phyloP scores from a whole-genome alignment of 92 coral and sea anemone species.

The Paragorgia papillata region DNA sequence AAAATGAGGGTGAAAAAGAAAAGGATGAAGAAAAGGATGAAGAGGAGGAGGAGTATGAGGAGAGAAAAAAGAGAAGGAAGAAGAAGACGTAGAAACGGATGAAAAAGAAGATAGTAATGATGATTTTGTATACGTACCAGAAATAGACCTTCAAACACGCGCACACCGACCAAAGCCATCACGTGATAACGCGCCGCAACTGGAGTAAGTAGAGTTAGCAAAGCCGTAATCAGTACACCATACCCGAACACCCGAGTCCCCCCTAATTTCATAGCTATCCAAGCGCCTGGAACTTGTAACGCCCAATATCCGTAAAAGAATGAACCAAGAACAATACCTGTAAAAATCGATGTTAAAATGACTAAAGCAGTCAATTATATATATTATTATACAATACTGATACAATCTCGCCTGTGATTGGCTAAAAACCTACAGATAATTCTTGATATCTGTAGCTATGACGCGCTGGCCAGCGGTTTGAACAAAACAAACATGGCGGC shows the following conservation, averaged over 20 bases:
- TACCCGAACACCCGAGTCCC: conserved; percentile 99
- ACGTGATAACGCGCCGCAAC: conserved; percentile 92
- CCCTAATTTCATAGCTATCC: conserved; percentile 95
- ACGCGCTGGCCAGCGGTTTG: too few species aligned
- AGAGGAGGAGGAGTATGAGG: too few species aligned
- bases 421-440: too few species aligned
- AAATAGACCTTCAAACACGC: conserved; percentile 93
- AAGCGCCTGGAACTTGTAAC: conserved; percentile 95
- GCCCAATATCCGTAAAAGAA: conserved; percentile 99
- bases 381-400: too few species aligned
- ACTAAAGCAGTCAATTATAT: neutral
- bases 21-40: too few species aligned
- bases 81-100: too few species aligned
- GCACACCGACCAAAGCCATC: conserved; percentile 80
- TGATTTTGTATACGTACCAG: conserved; percentile 80
- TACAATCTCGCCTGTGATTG: too few species aligned
- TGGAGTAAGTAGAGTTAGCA: conserved; percentile 85
- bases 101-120: too few species aligned
- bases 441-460: too few species aligned
- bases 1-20: too few species aligned
- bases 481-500: too few species aligned
- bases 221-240: conserved; percentile 88
- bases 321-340: conserved; percentile 96
- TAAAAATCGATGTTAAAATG: neutral
- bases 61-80: too few species aligned